Conservation (phyloP, 2,113 vertebrate species). For the Melanocharis versteri region DNA sequence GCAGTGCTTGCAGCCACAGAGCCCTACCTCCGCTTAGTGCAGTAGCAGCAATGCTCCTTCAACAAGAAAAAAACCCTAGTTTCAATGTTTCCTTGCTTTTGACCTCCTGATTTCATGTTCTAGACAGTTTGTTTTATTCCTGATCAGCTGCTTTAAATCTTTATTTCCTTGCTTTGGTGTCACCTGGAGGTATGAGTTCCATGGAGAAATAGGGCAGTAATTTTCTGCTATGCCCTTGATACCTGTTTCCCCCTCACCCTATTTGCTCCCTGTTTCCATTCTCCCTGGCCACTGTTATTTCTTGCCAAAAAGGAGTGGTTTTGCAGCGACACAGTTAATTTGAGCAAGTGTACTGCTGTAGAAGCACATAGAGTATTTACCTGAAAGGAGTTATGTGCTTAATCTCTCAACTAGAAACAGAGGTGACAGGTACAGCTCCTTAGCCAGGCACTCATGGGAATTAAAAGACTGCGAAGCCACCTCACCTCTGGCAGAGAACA, state of each 20-base stretch:
- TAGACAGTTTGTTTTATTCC: background rate
- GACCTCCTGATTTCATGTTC: background rate
- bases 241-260: background rate
- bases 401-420: background rate
- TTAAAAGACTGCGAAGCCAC: background rate
- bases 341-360: background rate
- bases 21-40: background rate
- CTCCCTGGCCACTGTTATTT: background rate
- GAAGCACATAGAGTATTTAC: background rate
- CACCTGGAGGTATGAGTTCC: background rate
- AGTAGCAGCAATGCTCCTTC: background rate
- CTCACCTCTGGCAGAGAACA: background rate
- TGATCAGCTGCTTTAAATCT: background rate
- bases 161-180: background rate
- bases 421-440: background rate
- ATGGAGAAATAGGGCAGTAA: background rate
- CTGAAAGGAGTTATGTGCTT: background rate
- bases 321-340: background rate
- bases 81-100: background rate
- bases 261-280: background rate
- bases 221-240: background rate
- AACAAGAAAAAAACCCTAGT: background rate
- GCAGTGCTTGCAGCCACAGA: background rate
- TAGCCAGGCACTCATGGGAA: background rate
- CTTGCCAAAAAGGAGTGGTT: background rate